Conservation (phyloP, 2,113 vertebrate genomes). For the Siniperca chuatsi region DNA sequence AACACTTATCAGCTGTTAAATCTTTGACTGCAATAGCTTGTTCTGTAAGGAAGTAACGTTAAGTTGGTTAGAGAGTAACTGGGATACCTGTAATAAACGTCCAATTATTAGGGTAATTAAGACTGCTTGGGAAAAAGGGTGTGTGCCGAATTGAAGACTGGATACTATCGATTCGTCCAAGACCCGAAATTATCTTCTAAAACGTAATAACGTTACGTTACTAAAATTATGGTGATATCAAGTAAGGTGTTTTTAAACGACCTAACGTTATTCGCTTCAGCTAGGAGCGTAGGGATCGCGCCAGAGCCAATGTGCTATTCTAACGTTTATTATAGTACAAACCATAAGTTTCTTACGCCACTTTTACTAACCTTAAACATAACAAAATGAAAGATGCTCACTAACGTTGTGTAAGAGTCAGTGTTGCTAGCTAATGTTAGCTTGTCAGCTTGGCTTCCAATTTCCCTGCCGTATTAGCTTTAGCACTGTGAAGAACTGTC, state of each 20-base stretch:
- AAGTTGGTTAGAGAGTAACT: not conserved
- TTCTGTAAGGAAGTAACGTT: not conserved
- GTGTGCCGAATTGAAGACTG: not conserved
- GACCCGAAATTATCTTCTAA: too few species aligned
- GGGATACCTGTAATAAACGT: not conserved
- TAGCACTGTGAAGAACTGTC: not conserved
- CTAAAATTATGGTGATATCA: not conserved
- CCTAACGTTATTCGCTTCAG: not conserved
- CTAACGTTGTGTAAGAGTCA: not conserved
- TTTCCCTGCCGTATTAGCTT: not conserved
- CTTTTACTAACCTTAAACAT: not conserved
- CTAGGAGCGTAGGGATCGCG: too few species aligned
- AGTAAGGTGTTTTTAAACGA: not conserved
- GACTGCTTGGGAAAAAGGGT: fast-evolving
- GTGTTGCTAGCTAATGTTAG: constrained; percentile 45
- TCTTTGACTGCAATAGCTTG: not conserved
- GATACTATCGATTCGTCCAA: too few species aligned
- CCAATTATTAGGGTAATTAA: not conserved
- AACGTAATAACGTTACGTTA: too few species aligned
- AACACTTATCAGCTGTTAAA: not conserved
- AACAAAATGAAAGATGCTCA: not conserved
- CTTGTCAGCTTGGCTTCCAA: not conserved
- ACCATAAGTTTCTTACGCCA: not conserved
- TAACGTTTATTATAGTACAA: not conserved
- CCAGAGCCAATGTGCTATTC: not conserved